Evolutionary conservation across 2,888 invertebrate species (phyloP), one percentile per base, ranked within the genome.

Genomic region (Junonia oenone): DNA sequence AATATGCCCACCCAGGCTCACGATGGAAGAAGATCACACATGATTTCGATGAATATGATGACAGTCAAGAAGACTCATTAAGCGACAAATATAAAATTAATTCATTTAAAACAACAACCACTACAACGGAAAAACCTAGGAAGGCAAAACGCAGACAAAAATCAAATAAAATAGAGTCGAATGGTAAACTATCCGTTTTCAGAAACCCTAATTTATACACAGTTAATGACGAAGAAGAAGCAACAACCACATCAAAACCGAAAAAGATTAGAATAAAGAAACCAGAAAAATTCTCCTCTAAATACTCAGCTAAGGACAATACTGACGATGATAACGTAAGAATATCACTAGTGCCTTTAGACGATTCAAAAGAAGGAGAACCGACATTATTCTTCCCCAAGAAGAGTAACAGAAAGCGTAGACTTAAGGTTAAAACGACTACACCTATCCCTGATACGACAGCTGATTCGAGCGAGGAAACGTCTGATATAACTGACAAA

Each of bases 301-400:
- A 11, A 67, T 72, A 67, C 68, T 71, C 59, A 51, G 63, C 50
- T 17, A 65, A 37, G 15, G 37, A 6, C 19, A 40, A 19, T 11
- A 3, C 15, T 9, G 57, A 62, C 2, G 70, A 76, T 6, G 72
- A 73, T 14, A 68, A 61, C 15, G 76, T 75, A 1, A 74, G 82
- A 46, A 83, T 86, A 71, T 85, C 86, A 0, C 63, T 88, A 54
- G 74, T 85, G 1, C 85, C 88, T 11, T 69, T 72, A 31, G 72
- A 73, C 0, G 70, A 75, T 2, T 65, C 65, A 0, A 78, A 78
- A 62, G 78, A 76, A 38, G 72, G 66, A 0, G 84, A 86, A 61
- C 88, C 88, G 0, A 77, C 85, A 1, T 58, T 83, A 9, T 88
- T 85, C 67, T 83, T 84, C 63, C 83, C 87, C 0, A 80, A 79